A percentile compares a stretch with the other conserved stretches of the same genome.
Conservation (phyloP, 2,888 invertebrate species). For the Caradrina kadenii region DNA sequence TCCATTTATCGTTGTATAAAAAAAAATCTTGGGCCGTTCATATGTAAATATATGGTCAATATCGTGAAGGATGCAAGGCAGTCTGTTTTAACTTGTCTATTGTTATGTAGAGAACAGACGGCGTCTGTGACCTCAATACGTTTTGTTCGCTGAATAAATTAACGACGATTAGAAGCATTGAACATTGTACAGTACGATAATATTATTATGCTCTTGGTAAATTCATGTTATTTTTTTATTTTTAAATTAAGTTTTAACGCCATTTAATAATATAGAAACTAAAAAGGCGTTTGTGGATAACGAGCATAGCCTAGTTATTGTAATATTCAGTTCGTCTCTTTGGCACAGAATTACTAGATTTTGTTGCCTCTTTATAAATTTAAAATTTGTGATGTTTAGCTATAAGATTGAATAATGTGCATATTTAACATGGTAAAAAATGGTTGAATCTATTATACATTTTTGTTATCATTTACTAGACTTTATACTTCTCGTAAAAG, state of each 20-base stretch:
- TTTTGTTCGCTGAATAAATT: conserved; percentile 52
- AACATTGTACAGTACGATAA: conserved; percentile 14
- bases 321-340: background rate
- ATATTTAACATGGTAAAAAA: no score
- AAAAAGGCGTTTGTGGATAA: background rate
- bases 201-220: conserved; percentile 20
- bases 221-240: background rate
- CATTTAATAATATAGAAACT: no score
- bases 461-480: no score
- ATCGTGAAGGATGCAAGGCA: conserved; percentile 75
- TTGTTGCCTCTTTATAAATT: conserved; percentile 13
- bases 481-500: no score
- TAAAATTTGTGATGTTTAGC: no score
- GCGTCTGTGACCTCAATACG: conserved; percentile 73
- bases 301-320: background rate
- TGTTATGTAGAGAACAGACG: conserved; percentile 75
- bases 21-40: conserved; percentile 38
- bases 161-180: conserved; percentile 53
- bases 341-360: no score
- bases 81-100: conserved; percentile 83
- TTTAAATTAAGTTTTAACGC: no score
- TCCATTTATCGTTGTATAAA: conserved; percentile 38
- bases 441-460: no score
- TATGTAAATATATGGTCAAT: conserved; percentile 69
- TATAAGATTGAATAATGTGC: no score